These are phyloP conservation scores for Drosophila prolongata DNA, from an alignment of 2,888 invertebrate species.

Conservation along the genomic window DNA sequence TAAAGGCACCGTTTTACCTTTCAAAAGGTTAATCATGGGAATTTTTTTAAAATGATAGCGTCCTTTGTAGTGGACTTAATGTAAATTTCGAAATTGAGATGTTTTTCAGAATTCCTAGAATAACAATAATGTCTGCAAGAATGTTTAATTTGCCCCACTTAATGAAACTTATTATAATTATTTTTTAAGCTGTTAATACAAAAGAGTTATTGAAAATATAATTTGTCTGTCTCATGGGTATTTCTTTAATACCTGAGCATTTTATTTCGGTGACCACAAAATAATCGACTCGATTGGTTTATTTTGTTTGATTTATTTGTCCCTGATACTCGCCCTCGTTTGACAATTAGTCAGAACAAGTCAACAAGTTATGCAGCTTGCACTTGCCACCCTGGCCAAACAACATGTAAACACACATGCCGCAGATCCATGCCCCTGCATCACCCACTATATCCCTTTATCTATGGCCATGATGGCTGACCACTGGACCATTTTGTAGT, in stretches of 20 bases:
- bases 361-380: conserved; percentile 61
- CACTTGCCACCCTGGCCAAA: conserved; percentile 33
- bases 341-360: conserved; percentile 73
- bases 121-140: too few relatives aligned
- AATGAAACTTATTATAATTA: too few relatives aligned
- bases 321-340: conserved; percentile 30
- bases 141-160: too few relatives aligned
- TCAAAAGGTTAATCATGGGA: background rate
- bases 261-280: background rate
- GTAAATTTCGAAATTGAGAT: too few relatives aligned
- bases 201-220: too few relatives aligned
- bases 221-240: too few relatives aligned
- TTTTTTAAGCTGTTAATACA: too few relatives aligned
- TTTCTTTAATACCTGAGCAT: background rate
- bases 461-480: conserved; percentile 35
- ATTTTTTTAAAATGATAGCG: too few relatives aligned
- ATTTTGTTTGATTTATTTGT: conserved; percentile 12
- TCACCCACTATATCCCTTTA: background rate
- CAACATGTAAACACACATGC: conserved; percentile 63
- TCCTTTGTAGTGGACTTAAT: too few relatives aligned
- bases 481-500: conserved; percentile 53
- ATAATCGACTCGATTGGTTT: background rate
- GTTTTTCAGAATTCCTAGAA: too few relatives aligned
- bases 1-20: background rate
- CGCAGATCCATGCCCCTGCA: background rate